A percentile compares a stretch with the other conserved stretches of the same genome.
Conservation (phyloP, 2,113 vertebrate genomes). For the Alethe castanea region DNA sequence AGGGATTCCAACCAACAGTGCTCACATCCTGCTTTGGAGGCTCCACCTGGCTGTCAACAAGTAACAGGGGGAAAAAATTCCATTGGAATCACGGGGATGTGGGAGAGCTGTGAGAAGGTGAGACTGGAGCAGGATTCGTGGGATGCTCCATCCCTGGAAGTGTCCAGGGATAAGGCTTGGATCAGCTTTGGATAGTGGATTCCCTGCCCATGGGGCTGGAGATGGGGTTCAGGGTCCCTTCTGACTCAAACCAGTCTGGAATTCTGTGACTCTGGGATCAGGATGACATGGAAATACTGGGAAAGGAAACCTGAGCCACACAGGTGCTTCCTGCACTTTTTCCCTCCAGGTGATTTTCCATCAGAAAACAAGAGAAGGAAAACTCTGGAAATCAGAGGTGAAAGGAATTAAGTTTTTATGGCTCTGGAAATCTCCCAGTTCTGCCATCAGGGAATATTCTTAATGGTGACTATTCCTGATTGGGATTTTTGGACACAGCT, state of each 20-base stretch:
- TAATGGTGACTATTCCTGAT: neutral
- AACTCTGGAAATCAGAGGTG: neutral
- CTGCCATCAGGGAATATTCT: neutral
- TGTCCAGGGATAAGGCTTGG: neutral
- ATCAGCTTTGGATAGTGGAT: neutral
- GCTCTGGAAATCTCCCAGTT: neutral
- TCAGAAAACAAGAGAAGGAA: neutral
- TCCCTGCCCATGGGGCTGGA: neutral
- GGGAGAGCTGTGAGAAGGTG: neutral
- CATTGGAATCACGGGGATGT: neutral
- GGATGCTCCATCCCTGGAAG: neutral
- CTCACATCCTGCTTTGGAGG: neutral
- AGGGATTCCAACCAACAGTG: neutral
- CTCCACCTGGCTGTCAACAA: neutral
- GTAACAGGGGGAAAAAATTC: neutral
- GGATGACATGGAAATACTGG: neutral
- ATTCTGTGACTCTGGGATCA: neutral
- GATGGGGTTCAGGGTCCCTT: neutral
- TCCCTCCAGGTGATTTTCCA: neutral
- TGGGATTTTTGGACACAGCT: neutral
- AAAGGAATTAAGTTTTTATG: neutral
- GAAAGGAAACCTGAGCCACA: neutral
- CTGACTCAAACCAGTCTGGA: neutral
- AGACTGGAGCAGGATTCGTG: accelerated
- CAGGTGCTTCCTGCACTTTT: neutral